Base-by-base conservation (phyloP, 1,140 invertebrate genomes). In the Drosophila guanche region DNA sequence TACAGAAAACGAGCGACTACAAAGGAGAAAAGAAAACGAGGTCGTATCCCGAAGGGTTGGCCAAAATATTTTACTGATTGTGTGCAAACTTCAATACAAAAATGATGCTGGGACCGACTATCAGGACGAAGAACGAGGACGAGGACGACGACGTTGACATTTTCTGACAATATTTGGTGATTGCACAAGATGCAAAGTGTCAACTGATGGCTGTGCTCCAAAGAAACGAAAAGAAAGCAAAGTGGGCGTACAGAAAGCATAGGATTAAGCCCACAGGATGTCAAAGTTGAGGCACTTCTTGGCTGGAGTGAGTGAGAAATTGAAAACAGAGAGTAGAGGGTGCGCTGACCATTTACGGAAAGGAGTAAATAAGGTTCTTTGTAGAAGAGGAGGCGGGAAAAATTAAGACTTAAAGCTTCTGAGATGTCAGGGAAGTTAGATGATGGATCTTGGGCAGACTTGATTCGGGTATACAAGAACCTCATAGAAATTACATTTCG, bases 51-150 rank as follows among this genome's bases (percentile, higher is more conserved):
- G 66, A 69, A 89, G 86, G 83, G 78, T 81, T 81, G 78, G 83
- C 83, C 83, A 86, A 88, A 88, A 88, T 88, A 88, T 88, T 88
- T 88, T 88, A 88, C 83, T 88, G 83, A 88, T 88, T 88, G 83
- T 88, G 83, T 88, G 84, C 84, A 88, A 88, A 88, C 83, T 89
- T 88, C 83, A 78, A 88, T 88, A 88, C 84, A 88, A 88, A 88
- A 75, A 78, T 88, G 75, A 81, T 77, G 77, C 74, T 75, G 72
- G 55, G 50, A 66, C 57, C 47, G 59, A 45, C 61, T 45, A 55
- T 27, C 58, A 25, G 22, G 41, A 48, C 53, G 76, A 74, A 55
- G 54, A 61, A 61, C 41, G 58, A 22, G 22, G 48, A 52, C 52
- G 65, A 74, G 48, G 42, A 52, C 56, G 53, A 14, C 61, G 71